Evolutionary conservation across 2,888 invertebrate species (phyloP).

Genomic region (Meiosimyza platycephala): DNA sequence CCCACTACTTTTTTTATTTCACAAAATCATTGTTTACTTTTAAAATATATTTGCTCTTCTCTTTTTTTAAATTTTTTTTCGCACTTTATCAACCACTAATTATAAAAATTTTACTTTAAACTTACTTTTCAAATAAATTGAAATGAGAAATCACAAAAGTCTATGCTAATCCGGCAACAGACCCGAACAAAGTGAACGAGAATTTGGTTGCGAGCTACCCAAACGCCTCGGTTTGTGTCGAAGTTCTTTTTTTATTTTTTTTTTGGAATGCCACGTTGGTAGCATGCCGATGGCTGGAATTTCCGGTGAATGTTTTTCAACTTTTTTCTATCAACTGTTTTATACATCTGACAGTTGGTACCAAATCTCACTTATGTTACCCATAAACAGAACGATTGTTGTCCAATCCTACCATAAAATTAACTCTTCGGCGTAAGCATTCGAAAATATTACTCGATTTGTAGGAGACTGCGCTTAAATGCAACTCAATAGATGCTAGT

Average conservation of each 20-base stretch:
- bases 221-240: conserved; percentile 52
- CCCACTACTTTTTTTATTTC: conserved; percentile 32
- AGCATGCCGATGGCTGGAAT: conserved; percentile 31
- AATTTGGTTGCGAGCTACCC: conserved; percentile 66
- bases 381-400: no score
- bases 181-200: conserved; percentile 79
- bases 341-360: conserved; percentile 11
- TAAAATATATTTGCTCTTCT: conserved; percentile 20
- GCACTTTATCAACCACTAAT: neutral
- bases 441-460: no score
- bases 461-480: no score
- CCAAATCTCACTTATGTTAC: neutral
- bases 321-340: neutral
- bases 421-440: no score
- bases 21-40: conserved; percentile 39
- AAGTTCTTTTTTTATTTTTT: conserved; percentile 24
- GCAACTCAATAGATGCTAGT: no score
- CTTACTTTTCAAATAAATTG: conserved; percentile 63
- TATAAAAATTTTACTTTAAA: conserved; percentile 43
- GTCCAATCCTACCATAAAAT: no score
- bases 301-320: conserved; percentile 19
- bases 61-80: conserved; percentile 2
- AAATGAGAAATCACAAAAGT: conserved; percentile 63
- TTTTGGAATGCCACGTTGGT: conserved; percentile 35
- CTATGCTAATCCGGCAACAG: conserved; percentile 75